Evolutionary conservation across 1,140 invertebrate genomes (phyloP), one percentile per base, ranked within the genome.

Genomic region (Calephelis nemesis): DNA sequence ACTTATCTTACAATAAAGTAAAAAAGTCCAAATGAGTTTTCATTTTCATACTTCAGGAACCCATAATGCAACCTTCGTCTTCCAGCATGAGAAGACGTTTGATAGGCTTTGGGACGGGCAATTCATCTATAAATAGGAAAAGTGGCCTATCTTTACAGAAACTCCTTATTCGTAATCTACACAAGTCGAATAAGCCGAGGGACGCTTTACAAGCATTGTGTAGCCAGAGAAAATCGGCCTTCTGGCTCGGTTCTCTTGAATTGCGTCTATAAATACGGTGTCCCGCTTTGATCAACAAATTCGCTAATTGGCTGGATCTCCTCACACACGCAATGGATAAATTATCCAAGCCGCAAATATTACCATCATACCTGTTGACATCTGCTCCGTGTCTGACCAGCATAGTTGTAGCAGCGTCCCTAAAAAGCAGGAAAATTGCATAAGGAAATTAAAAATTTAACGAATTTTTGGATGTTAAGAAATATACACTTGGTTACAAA

Each of bases 321-420:
- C 83, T 78, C 52, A 78, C 79, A 50, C 84, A 79, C 7, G 88
- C 92, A 70, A 92, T 86, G 5, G 87, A 81, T 65, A 92, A 75
- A 73, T 92, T 92, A 68, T 92, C 88, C 52, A 92, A 73, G 39
- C 85, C 85, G 67, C 86, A 88, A 7, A 84, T 82, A 52, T 84
- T 82, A 52, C 90, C 71, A 69, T 90, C 87, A 68, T 85, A 90
- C 1, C 81, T 72, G 62, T 92, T 92, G 1, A 92, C 91, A 69
- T 92, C 85, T n/a, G 87, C 88, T 15, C 92, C 92, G 65, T 92
- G 84, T 58, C 85, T 82, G 42, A 92, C 88, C 7, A 92, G 76
- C 7, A 91, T 67, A 50, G 87, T 72, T 15, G 89, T 88, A 6
- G 85, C 87, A 65, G 82, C 66, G 65, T 92, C 88, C 74, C 91